A percentile compares a stretch with the other conserved stretches of the same genome.
phyloP scores from a whole-genome alignment of 2,888 invertebrate species.

The Sympetrum striolatum region DNA sequence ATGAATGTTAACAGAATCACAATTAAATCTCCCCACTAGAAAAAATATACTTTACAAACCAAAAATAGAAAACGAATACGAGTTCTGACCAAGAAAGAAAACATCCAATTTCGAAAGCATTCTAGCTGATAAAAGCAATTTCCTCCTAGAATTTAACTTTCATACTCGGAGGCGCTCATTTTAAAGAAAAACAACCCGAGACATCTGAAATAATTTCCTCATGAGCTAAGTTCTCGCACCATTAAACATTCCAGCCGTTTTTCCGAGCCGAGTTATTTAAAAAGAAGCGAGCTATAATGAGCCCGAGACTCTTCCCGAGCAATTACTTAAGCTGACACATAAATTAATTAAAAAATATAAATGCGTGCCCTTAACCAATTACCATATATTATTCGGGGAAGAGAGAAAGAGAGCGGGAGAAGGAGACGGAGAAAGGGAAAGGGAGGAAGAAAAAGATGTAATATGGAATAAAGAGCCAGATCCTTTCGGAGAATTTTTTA shows the following conservation, averaged over 20 bases:
- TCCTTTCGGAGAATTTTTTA: background rate
- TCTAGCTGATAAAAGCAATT: too few species aligned
- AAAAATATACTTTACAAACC: too few species aligned
- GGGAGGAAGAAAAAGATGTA: background rate
- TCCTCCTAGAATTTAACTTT: too few species aligned
- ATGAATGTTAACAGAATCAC: too few species aligned
- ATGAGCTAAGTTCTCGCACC: background rate
- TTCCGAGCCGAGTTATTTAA: background rate
- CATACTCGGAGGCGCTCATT: too few species aligned
- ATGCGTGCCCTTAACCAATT: background rate
- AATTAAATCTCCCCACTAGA: too few species aligned
- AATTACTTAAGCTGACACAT: constrained; percentile 32
- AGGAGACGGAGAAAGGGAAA: background rate
- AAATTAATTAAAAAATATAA: background rate
- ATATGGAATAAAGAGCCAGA: background rate
- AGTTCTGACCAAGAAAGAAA: too few species aligned
- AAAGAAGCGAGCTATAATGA: constrained; percentile 19
- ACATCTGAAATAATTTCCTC: background rate
- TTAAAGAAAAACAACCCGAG: too few species aligned
- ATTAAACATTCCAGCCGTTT: background rate
- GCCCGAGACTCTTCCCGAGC: constrained; percentile 1
- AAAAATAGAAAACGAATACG: too few species aligned
- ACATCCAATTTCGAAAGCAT: too few species aligned
- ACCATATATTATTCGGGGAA: background rate
- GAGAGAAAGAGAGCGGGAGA: background rate